These are phyloP conservation scores for human DNA, from an alignment of 2,113 vertebrate species.

Conservation along the genomic window GRCh38 chr3:64079501-64080000, in stretches of 20 bases:
- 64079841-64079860: not conserved
- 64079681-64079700: not conserved
- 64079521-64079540: not conserved
- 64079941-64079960: not conserved
- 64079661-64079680: not conserved
- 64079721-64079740: not conserved
- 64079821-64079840: not conserved
- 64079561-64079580: not conserved
- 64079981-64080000: not conserved
- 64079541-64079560: not conserved
- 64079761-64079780: not conserved
- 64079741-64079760: not conserved
- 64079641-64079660: not conserved
- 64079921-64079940: not conserved
- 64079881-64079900: not conserved
- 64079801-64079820: not conserved
- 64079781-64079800: not conserved
- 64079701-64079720: not conserved
- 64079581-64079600: not conserved
- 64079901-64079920: not conserved
- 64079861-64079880: not conserved
- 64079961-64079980: not conserved
- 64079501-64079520: not conserved
- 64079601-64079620: not conserved
- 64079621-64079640: not conserved